phyloP scores from a whole-genome alignment of 2,113 vertebrate species.

The Sturnus vulgaris region DNA sequence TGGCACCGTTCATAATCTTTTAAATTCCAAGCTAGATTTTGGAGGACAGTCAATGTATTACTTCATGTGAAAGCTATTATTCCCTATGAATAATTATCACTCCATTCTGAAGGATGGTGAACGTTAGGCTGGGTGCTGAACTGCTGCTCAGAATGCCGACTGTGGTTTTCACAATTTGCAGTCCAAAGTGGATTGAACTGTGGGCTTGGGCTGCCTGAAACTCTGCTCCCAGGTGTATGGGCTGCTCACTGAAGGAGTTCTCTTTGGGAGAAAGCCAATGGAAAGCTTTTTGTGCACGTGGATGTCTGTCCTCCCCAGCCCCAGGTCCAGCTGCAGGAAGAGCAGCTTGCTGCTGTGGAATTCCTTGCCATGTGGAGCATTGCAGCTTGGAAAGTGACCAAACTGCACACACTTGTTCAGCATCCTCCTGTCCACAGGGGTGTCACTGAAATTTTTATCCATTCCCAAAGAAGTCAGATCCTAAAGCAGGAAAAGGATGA shows the following conservation, averaged over 20 bases:
- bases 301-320: neutral
- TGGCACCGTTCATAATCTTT: constrained; percentile 33
- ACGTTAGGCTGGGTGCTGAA: neutral
- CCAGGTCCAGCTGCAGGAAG: neutral
- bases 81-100: constrained; percentile 33
- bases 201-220: neutral
- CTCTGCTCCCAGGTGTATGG: neutral
- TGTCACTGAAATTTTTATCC: neutral
- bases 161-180: neutral
- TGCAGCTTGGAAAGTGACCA: neutral
- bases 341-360: neutral
- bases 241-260: neutral
- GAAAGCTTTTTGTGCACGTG: neutral
- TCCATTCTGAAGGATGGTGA: neutral
- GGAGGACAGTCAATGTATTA: constrained; percentile 55
- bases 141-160: neutral
- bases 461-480: neutral
- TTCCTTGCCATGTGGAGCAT: neutral
- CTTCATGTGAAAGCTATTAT: constrained; percentile 46
- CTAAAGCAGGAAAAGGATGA: neutral
- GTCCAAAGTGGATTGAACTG: neutral
- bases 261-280: fast-evolving
- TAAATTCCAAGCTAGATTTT: constrained; percentile 56
- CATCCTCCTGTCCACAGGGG: fast-evolving
- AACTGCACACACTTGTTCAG: neutral